Conservation (phyloP, 2,888 invertebrate species). For the Yponomeuta sedellus region DNA sequence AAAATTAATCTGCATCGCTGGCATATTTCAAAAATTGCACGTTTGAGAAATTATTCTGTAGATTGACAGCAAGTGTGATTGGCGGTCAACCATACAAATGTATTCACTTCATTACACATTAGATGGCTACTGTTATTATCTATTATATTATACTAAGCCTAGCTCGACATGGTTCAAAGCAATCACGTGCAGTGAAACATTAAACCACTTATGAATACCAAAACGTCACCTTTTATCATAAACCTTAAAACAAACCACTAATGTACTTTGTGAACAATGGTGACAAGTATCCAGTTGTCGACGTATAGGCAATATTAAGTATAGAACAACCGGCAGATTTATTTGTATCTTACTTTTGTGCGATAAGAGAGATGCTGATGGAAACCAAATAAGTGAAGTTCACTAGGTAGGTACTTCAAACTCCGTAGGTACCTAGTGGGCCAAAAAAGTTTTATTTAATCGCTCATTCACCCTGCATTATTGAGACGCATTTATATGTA, state of each 20-base stretch:
- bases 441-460: no score
- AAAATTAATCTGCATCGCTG: no score
- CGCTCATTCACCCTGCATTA: no score
- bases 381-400: not conserved
- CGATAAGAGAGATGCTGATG: not conserved
- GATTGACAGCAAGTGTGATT: not conserved
- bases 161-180: not conserved
- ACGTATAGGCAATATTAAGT: not conserved
- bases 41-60: not conserved
- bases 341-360: not conserved
- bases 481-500: no score
- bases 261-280: not conserved
- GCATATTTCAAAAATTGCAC: not conserved
- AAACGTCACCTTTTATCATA: constrained; percentile 3
- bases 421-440: no score
- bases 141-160: not conserved
- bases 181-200: constrained; percentile 2
- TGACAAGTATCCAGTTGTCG: not conserved
- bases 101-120: not conserved
- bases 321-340: not conserved
- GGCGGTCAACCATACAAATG: not conserved
- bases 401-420: not conserved
- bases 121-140: not conserved
- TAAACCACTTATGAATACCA: constrained; percentile 10
- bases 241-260: not conserved